Evolutionary conservation across 2,888 invertebrate genomes (phyloP).

Genomic region (Blastobasis adustella): DNA sequence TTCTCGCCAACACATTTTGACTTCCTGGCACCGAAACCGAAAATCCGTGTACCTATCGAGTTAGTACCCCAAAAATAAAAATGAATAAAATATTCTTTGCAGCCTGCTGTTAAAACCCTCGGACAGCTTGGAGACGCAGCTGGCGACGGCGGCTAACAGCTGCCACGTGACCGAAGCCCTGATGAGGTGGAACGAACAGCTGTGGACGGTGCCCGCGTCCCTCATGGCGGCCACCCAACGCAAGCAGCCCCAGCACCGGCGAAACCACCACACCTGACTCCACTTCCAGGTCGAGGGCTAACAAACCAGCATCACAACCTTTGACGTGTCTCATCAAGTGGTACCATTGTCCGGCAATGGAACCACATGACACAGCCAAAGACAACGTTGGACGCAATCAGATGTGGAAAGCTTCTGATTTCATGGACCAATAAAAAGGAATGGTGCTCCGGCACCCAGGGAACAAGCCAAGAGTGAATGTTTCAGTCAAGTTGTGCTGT

Average conservation of each 20-base stretch:
- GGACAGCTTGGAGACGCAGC: conserved; percentile 79
- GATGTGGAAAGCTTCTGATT: conserved; percentile 12
- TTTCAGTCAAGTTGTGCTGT: conserved; percentile 56
- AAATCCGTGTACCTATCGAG: too few species aligned
- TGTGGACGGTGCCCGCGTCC: conserved; percentile 87
- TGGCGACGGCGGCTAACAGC: conserved; percentile 90
- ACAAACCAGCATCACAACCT: background rate
- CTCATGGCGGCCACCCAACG: conserved; percentile 75
- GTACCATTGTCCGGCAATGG: conserved; percentile 1
- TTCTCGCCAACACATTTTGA: too few species aligned
- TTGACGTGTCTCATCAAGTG: background rate
- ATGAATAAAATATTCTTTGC: conserved; percentile 20
- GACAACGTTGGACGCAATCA: conserved; percentile 12
- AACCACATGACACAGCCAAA: background rate
- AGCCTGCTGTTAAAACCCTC: conserved; percentile 78
- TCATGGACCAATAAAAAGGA: conserved; percentile 10
- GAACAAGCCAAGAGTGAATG: conserved; percentile 18
- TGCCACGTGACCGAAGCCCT: conserved; percentile 90
- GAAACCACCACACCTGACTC: conserved; percentile 48
- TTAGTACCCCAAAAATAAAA: background rate
- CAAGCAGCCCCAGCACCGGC: conserved; percentile 48
- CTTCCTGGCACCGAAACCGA: too few species aligned
- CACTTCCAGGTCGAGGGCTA: too few species aligned
- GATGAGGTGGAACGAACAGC: conserved; percentile 83
- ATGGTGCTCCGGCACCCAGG: conserved; percentile 35